Percentiles rank a stretch among this genome's conserved stretches.
phyloP scores from a whole-genome alignment of 2,113 vertebrate genomes.

The Antechinus flavipes region DNA sequence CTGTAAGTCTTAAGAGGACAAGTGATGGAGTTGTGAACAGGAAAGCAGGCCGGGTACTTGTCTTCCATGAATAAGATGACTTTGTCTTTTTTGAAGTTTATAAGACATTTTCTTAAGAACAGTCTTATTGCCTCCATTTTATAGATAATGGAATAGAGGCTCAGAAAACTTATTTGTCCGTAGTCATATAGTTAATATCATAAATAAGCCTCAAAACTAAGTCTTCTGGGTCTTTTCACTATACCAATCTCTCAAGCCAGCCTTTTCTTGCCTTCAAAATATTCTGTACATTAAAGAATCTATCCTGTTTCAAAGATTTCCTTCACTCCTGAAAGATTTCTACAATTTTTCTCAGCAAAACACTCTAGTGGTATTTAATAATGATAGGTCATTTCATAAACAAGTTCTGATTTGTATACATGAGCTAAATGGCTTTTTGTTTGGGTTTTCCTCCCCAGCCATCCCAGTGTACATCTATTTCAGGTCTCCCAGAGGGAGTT shows the following conservation, averaged over 20 bases:
- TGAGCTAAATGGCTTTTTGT: neutral
- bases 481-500: neutral
- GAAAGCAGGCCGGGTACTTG: neutral
- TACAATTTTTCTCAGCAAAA: conserved; percentile 25
- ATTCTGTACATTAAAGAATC: neutral
- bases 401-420: neutral
- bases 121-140: neutral
- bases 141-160: neutral
- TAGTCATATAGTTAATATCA: neutral
- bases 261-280: neutral
- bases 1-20: neutral
- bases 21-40: neutral
- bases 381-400: neutral
- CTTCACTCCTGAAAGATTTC: neutral
- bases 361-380: neutral
- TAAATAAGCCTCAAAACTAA: neutral
- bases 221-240: neutral
- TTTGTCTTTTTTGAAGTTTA: neutral
- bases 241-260: neutral
- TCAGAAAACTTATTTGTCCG: neutral
- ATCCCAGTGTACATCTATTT: neutral
- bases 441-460: neutral
- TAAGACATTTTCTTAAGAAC: neutral
- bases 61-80: neutral
- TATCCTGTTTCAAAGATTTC: neutral